These are phyloP conservation scores for Lasioglossum albipes DNA, from an alignment of 1,140 invertebrate genomes.

Conservation along the genomic window DNA sequence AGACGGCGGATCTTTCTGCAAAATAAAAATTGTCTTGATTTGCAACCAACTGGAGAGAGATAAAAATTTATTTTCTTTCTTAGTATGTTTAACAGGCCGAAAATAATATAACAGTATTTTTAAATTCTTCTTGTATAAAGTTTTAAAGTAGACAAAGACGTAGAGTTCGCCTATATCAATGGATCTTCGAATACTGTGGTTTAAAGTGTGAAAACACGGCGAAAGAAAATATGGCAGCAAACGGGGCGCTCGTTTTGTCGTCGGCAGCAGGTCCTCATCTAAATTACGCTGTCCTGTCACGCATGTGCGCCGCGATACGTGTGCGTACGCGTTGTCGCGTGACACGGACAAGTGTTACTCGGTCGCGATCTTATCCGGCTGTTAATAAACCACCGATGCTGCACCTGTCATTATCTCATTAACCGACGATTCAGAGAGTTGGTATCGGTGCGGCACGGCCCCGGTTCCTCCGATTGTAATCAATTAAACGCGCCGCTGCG, in stretches of 20 bases:
- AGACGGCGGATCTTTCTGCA: too few relatives aligned
- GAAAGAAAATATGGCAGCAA: constrained; percentile 14
- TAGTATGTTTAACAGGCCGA: too few relatives aligned
- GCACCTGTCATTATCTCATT: constrained; percentile 64
- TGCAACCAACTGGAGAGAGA: too few relatives aligned
- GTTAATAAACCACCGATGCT: constrained; percentile 50
- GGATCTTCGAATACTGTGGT: constrained; percentile 12
- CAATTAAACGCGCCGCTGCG: constrained; percentile 37
- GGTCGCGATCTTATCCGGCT: constrained; percentile 54
- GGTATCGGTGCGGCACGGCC: constrained; percentile 15
- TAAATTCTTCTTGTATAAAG: too few relatives aligned
- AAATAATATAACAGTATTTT: too few relatives aligned
- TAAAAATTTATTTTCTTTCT: too few relatives aligned
- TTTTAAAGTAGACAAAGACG: neutral
- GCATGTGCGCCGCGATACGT: neutral
- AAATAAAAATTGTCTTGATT: too few relatives aligned
- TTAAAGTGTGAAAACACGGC: constrained; percentile 38
- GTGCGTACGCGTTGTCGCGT: constrained; percentile 40
- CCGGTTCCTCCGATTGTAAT: constrained; percentile 21
- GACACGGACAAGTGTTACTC: constrained; percentile 43
- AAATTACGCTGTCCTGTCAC: constrained; percentile 48
- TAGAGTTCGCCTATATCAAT: neutral
- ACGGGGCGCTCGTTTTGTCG: constrained; percentile 31
- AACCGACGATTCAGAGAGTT: constrained; percentile 34
- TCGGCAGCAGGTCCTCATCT: constrained; percentile 58